Conservation (phyloP, 2,888 invertebrate genomes). For the Leptarthrus brevirostris region DNA sequence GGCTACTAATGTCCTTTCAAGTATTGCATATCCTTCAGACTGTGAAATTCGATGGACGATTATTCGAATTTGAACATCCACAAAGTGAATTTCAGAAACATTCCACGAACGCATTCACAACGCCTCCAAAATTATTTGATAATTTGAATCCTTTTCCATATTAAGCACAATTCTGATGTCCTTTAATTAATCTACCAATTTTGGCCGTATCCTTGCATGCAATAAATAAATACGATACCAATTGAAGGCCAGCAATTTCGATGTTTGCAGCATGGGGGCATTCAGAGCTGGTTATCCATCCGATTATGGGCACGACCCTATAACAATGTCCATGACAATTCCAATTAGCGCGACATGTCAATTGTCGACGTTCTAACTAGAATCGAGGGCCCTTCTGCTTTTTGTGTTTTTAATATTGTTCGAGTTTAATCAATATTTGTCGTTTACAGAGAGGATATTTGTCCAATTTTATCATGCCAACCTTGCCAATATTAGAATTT, state of each 20-base stretch:
- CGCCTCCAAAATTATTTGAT: no score
- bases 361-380: background rate
- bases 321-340: background rate
- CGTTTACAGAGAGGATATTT: background rate
- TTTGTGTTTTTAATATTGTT: background rate
- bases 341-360: constrained; percentile 3
- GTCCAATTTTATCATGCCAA: background rate
- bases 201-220: background rate
- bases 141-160: no score
- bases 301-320: background rate
- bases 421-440: background rate
- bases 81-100: no score
- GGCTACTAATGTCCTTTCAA: background rate
- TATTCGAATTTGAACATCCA: background rate
- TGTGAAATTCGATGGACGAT: background rate
- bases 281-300: background rate
- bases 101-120: no score
- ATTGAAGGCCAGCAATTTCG: background rate
- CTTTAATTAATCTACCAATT: background rate
- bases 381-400: background rate
- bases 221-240: background rate
- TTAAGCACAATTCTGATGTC: no score
- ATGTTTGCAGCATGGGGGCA: background rate
- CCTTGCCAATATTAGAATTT: background rate
- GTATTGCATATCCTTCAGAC: constrained; percentile 8